These are phyloP conservation scores for Meteorus sp. DNA, from an alignment of 1,140 invertebrate species.

Conservation along the genomic window DNA sequence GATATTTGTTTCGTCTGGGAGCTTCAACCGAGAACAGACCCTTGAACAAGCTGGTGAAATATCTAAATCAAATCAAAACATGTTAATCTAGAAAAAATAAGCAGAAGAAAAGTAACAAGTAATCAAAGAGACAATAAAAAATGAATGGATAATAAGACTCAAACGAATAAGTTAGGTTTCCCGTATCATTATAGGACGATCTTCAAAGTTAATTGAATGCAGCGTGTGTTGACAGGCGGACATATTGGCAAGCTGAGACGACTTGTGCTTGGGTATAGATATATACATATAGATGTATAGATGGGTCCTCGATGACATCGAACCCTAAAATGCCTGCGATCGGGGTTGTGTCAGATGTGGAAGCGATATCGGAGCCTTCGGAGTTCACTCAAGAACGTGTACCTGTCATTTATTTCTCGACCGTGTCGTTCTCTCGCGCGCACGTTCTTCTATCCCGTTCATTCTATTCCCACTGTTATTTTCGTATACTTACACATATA, in stretches of 20 bases:
- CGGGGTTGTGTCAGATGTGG: conserved; percentile 26
- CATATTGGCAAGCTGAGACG: conserved; percentile 55
- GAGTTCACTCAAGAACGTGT: conserved; percentile 44
- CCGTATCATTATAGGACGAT: conserved; percentile 37
- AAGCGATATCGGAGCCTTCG: conserved; percentile 17
- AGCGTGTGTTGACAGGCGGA: conserved; percentile 58
- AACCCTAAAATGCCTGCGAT: conserved; percentile 3
- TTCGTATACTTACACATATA: too few relatives aligned
- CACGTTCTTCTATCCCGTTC: conserved; percentile 27
- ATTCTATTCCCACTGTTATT: too few relatives aligned
- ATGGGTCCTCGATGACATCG: neutral
- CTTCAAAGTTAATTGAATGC: conserved; percentile 55
- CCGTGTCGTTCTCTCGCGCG: conserved; percentile 47
- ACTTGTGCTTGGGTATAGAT: too few relatives aligned
- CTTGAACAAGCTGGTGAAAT: too few relatives aligned
- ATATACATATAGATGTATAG: neutral
- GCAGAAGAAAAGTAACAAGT: neutral
- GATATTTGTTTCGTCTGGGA: too few relatives aligned
- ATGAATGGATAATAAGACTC: neutral
- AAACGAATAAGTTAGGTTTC: neutral
- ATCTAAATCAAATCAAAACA: too few relatives aligned
- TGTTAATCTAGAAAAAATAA: too few relatives aligned
- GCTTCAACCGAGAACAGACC: too few relatives aligned
- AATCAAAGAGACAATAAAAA: neutral
- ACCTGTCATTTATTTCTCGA: conserved; percentile 57